Percentiles rank a stretch among this genome's conserved stretches.
Conservation (phyloP, 2,797 vertebrate genomes). For the Echiichthys vipera region DNA sequence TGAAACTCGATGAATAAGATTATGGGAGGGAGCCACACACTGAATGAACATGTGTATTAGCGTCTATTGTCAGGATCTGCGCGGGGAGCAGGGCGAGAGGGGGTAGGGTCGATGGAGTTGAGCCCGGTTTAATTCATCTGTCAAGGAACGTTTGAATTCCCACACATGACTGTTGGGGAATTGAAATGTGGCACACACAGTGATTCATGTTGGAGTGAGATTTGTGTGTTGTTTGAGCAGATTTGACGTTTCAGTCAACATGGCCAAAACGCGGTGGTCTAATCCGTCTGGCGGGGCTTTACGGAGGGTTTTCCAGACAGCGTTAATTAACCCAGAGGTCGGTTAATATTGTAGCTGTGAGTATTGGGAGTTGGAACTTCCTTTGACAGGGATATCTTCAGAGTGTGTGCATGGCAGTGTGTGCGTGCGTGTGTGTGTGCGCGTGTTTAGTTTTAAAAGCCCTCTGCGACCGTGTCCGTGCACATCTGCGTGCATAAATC, state of each 20-base stretch:
- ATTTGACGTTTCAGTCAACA: conserved; percentile 50
- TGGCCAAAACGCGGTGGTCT: neutral
- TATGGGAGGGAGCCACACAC: conserved; percentile 37
- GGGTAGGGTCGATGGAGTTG: conserved; percentile 9
- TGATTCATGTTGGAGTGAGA: conserved; percentile 2
- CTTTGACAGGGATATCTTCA: conserved; percentile 31
- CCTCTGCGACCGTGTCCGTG: neutral
- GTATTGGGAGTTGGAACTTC: conserved; percentile 34
- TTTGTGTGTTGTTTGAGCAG: conserved; percentile 36
- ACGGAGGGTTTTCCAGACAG: conserved; percentile 24
- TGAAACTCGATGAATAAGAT: conserved; percentile 65
- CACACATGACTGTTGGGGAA: neutral
- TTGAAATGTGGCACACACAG: conserved; percentile 11
- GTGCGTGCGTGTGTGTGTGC: neutral
- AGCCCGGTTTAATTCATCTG: conserved; percentile 44
- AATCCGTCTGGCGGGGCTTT: conserved; percentile 31
- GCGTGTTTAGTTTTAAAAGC: neutral
- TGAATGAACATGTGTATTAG: conserved; percentile 56
- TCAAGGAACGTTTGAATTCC: conserved; percentile 47
- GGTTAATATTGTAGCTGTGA: conserved; percentile 52
- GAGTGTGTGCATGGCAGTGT: neutral
- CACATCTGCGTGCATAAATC: conserved; percentile 22
- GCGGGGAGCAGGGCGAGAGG: neutral
- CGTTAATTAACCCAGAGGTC: conserved; percentile 74
- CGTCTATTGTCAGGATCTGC: conserved; percentile 30